phyloP scores from a whole-genome alignment of 2,888 invertebrate species.

The Odontothrips loti region DNA sequence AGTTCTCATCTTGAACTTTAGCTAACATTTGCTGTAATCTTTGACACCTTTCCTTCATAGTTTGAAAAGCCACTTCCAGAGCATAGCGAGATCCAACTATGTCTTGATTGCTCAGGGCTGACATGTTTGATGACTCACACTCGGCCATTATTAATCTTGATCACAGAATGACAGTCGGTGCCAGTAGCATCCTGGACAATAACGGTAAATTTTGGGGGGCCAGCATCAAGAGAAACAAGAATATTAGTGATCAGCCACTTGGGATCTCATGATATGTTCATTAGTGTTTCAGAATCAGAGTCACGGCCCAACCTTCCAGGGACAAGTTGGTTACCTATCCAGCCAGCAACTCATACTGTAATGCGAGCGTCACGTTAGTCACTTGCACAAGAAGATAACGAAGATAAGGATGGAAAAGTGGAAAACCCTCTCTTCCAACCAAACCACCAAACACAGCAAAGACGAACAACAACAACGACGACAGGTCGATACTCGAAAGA shows the following conservation, averaged over 20 bases:
- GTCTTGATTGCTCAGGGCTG: neutral
- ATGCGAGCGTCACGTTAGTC: neutral
- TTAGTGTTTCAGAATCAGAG: neutral
- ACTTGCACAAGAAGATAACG: neutral
- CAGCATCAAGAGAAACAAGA: neutral
- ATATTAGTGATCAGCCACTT: neutral
- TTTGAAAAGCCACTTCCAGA: constrained; percentile 62
- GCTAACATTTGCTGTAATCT: constrained; percentile 67
- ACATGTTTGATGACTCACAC: neutral
- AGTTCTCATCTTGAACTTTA: constrained; percentile 70
- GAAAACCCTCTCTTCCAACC: neutral
- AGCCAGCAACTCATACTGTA: neutral
- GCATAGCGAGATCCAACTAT: constrained; percentile 40
- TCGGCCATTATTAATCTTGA: neutral
- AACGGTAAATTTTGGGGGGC: neutral
- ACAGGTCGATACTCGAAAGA: constrained; percentile 6
- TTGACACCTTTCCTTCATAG: constrained; percentile 76
- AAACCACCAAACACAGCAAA: neutral
- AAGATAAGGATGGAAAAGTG: neutral
- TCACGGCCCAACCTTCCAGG: neutral
- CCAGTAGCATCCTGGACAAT: neutral
- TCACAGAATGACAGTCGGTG: neutral
- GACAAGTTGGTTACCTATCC: neutral
- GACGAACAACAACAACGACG: neutral
- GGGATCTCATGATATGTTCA: neutral